phyloP scores from a whole-genome alignment of 1,140 invertebrate species.

The Drosophila tropicalis region DNA sequence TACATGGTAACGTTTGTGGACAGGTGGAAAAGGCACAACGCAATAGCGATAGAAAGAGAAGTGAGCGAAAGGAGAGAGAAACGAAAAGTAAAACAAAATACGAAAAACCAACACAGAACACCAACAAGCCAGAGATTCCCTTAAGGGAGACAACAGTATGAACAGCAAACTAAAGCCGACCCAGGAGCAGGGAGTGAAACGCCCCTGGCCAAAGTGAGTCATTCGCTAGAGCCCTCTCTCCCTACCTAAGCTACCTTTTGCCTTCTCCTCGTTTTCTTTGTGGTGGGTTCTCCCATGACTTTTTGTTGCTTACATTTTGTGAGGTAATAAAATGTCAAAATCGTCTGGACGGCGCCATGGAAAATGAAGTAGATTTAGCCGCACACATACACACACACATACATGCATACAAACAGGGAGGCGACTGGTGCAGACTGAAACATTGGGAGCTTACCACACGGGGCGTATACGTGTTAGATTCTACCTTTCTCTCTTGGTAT shows the following conservation, averaged over 20 bases:
- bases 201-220: conserved; percentile 50
- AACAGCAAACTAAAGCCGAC: conserved; percentile 19
- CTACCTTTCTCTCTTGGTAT: conserved; percentile 19
- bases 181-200: conserved; percentile 39
- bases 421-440: background rate
- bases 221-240: conserved; percentile 18
- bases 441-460: conserved; percentile 31
- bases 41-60: background rate
- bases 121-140: conserved; percentile 6
- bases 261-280: background rate
- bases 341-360: conserved; percentile 64
- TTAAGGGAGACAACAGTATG: conserved; percentile 1
- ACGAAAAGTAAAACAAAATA: conserved; percentile 15
- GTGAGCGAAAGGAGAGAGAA: background rate
- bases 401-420: background rate
- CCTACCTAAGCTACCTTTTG: background rate
- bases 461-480: conserved; percentile 51
- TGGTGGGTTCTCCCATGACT: conserved; percentile 3
- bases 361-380: conserved; percentile 54
- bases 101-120: conserved; percentile 18
- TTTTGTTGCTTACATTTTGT: conserved; percentile 29
- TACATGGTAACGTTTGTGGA: background rate
- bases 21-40: background rate
- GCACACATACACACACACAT: background rate
- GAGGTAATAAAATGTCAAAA: conserved; percentile 68